Evolutionary conservation across 1,140 invertebrate genomes (phyloP).

Genomic region (Nilaparvata lugens): DNA sequence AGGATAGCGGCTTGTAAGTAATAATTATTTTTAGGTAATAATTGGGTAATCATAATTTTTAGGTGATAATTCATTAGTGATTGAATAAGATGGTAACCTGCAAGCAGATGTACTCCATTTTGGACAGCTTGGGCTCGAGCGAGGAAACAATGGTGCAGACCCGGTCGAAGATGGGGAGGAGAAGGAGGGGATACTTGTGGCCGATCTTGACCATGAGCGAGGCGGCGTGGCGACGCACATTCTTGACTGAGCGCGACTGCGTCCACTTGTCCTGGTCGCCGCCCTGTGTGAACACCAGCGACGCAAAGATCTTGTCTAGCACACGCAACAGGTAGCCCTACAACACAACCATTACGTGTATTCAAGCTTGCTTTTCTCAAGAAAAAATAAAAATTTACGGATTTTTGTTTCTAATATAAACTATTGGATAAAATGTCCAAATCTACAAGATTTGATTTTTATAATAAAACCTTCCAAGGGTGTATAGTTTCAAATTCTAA

Average conservation of each 20-base stretch:
- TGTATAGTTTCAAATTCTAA: no score
- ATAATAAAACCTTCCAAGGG: no score
- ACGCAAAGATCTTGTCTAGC: constrained; percentile 77
- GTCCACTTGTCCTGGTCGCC: constrained; percentile 51
- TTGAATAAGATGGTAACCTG: constrained; percentile 34
- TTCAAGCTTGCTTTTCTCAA: neutral
- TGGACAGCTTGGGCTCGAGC: constrained; percentile 58
- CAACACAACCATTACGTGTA: neutral
- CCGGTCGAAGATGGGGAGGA: constrained; percentile 79
- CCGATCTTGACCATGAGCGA: constrained; percentile 83
- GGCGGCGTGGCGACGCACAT: constrained; percentile 77
- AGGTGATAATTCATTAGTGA: no score
- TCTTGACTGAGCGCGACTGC: constrained; percentile 64
- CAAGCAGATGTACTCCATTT: constrained; percentile 73
- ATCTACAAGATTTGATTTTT: no score
- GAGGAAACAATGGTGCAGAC: constrained; percentile 63
- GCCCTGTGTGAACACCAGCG: constrained; percentile 59
- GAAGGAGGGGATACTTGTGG: constrained; percentile 69
- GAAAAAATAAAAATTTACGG: no score
- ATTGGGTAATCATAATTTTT: no score
- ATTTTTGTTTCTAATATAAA: no score
- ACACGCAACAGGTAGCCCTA: constrained; percentile 57
- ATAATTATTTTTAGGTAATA: no score
- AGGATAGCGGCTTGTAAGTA: no score
- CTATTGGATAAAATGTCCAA: no score